Evolutionary conservation across 1,140 invertebrate species (phyloP), one percentile per base, ranked within the genome.

Genomic region (Diorhabda carinulata): DNA sequence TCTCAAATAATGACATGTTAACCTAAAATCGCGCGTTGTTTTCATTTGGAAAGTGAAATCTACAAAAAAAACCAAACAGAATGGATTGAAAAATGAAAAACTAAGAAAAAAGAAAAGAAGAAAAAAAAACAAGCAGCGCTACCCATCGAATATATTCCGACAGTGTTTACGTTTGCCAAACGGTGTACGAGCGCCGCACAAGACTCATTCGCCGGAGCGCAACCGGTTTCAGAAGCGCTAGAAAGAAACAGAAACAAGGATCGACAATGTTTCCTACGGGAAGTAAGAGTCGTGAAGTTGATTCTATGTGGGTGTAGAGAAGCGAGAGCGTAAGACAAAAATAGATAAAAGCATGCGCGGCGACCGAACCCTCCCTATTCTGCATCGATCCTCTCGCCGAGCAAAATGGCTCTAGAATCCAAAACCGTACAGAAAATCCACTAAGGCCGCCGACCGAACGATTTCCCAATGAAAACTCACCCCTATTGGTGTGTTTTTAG

Each of bases 281-380:
- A 75, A 77, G 74, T 77, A 78, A 78, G 77, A 77, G 75, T 73
- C 72, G 68, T 68, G 63, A 70, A 74, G 72, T 74, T 67, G 71
- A 70, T 70, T 70, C 57, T 60, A 70, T 75, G 75, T 70, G 77
- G 68, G 75, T 69, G 76, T 69, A 77, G 70, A 74, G 77, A 76
- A 68, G 77, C 76, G 77, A 78, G 68, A 60, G 67, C 75, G 79
- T 79, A 77, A 79, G 78, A 80, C 79, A 80, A 80, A 80, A 75
- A 80, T 78, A 80, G 79, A 79, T 79, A 80, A 80, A 76, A 71
- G 73, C 76, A 80, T 79, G 78, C 79, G 78, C 79, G 79, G 73
- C 71, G 74, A 74, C 71, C 76, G 77, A 76, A 72, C 76, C 77
- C 78, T 74, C 78, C 77, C 78, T 76, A 72, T 77, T 72, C 77